Base-by-base conservation (phyloP, 2,888 invertebrate species). In the Drosophila prolongata region DNA sequence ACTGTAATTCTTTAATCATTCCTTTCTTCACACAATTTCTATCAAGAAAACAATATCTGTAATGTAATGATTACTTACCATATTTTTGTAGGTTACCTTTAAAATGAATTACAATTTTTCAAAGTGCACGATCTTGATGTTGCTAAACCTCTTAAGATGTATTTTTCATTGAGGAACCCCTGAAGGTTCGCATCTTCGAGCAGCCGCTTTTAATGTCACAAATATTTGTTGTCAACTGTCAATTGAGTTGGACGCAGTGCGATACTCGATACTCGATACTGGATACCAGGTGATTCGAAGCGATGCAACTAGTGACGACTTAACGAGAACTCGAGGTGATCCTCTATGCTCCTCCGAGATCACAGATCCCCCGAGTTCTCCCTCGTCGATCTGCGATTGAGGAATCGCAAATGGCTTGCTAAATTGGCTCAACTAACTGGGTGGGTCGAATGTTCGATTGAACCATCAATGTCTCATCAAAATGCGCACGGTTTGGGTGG, bases 401-500 rank as follows among this genome's bases (percentile, higher is more conserved):
- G 37, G 81, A 79, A 73, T 84, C 75, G 82, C 85, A 82, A 85
- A 77, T 80, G 66, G 80, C 60, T 77, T 85, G 87, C 84, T 85
- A 85, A 85, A 85, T 85, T 85, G 85, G 85, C 82, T 85, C 76
- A 55, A 53, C 87, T 69, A 65, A 58, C 76, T 82, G 80, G 87
- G 82, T 82, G 86, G 82, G 78, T 82, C 58, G 75, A 43, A 27
- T 24, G 50, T 56, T 71, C 56, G 86, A 86, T 86, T 86, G 87
- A 86, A 86, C 88, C 86, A 88, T 86, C 86, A 86, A 88, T 86
- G 86, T 86, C 86, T 83, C 88, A 79, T 86, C 88, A 86, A 81
- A 70, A 71, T 68, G 69, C 58, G 19, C 43, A 67, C 70, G 67
- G 52, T 66, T 60, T 66, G 62, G 56, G 71, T 62, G 55, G 64